Evolutionary conservation across 1,140 invertebrate species (phyloP).

Genomic region (Heliothis subflexa): DNA sequence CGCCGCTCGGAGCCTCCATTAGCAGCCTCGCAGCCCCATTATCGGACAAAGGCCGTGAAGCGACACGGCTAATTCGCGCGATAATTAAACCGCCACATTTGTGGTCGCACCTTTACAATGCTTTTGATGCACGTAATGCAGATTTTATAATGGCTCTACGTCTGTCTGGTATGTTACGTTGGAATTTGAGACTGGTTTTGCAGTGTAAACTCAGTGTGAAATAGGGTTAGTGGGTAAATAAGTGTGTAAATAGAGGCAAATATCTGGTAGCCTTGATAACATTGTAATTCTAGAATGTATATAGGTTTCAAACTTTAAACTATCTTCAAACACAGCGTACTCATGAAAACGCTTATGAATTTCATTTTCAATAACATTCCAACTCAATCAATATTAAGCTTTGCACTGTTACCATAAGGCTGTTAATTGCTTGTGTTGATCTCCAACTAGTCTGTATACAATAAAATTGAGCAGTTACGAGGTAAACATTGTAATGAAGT

Average conservation of each 20-base stretch:
- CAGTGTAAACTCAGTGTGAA: too few species aligned
- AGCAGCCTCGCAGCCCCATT: slow-evolving; percentile 17
- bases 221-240: too few species aligned
- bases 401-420: not conserved
- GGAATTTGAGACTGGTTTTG: not conserved
- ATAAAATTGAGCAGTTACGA: not conserved
- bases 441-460: not conserved
- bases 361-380: not conserved
- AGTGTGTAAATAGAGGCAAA: not conserved
- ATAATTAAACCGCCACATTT: not conserved
- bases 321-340: not conserved
- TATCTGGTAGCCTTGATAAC: too few species aligned
- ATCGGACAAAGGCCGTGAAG: not conserved
- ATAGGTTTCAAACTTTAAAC: not conserved
- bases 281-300: too few species aligned
- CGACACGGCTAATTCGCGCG: slow-evolving; percentile 7
- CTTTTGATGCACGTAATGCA: not conserved
- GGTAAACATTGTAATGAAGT: slow-evolving; percentile 9
- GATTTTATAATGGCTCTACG: not conserved
- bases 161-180: not conserved
- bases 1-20: not conserved
- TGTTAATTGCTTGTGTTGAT: not conserved
- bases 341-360: too few species aligned
- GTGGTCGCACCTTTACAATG: not conserved
- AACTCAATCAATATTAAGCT: not conserved